Base-by-base conservation (phyloP, 2,888 invertebrate species). In the Melolontha melolontha region DNA sequence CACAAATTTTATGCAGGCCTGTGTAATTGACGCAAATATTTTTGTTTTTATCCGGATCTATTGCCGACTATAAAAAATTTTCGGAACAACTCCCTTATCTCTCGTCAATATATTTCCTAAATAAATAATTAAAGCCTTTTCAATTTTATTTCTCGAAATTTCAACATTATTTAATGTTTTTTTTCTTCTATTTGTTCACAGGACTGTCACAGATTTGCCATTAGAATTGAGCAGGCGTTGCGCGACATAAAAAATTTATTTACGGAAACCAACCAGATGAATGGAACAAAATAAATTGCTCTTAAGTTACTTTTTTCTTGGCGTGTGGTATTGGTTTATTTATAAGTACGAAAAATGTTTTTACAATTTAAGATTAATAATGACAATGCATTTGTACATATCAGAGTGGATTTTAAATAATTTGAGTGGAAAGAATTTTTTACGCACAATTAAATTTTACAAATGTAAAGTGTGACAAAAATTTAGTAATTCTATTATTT, bases 121-220 rank as follows among this genome's bases (percentile, higher is more conserved):
- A 34, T 34, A 34, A 34, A 34, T 34, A 34, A 34, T 10, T 34
- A 6, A 34, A 34, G 4, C 22, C 4, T 22, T 22, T 22, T 22
- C 22, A 22, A 2, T 22, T 22, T 22, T 22, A 22, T 22, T 22
- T 22, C 22, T 1, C 22, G 4, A 22, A 1, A 22, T 22, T 22
- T 22, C 1, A 22, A 22, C 22, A 22, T 4, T 2, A 22, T 22
- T 1, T 22, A 22, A 22, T 22, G 7, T 34, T 8, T 12, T 68
- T n/a, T 44, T 71, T 16, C 34, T 50, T 44, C 14, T 54, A n/a
- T n/a, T 57, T 69, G 70, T 77, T 78, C 74, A 83, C 87, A 96
- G 95, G 90, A 92, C 83, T 94, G 95, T 8, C 87, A 89, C 69
- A 88, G 93, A 76, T 96, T 96, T 84, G 89, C 92, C 41, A 85